These are phyloP conservation scores for Propithecus perrieri DNA, from an alignment of 2,797 vertebrate species.

Conservation along the genomic window DNA sequence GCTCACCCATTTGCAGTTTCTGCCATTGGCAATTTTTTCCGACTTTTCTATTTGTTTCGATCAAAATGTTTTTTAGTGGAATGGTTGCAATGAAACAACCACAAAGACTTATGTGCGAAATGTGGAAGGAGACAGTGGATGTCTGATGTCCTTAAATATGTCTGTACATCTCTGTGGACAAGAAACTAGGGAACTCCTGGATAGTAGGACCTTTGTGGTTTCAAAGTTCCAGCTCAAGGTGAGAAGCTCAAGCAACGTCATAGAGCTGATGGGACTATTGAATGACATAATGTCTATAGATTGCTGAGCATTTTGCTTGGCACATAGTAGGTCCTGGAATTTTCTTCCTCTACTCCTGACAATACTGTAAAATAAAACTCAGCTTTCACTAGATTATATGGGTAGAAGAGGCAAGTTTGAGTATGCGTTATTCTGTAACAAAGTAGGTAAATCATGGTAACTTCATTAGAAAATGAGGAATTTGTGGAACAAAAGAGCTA, in stretches of 20 bases:
- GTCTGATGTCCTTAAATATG: background rate
- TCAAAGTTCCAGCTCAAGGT: background rate
- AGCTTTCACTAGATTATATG: background rate
- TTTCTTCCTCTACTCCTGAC: background rate
- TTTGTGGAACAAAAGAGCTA: constrained; percentile 17
- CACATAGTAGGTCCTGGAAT: background rate
- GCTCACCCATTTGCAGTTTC: background rate
- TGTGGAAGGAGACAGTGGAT: background rate
- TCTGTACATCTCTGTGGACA: background rate
- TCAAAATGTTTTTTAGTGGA: background rate
- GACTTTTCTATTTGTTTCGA: constrained; percentile 16
- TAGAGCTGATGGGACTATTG: background rate
- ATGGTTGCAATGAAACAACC: background rate
- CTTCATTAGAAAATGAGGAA: constrained; percentile 17
- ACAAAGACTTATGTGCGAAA: background rate
- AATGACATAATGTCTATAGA: background rate
- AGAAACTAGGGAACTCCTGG: background rate
- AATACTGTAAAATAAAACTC: constrained; percentile 9
- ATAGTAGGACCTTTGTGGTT: background rate
- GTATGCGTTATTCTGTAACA: background rate
- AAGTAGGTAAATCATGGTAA: background rate
- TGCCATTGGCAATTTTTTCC: background rate
- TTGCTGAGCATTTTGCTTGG: background rate
- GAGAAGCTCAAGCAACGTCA: background rate
- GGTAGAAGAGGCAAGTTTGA: background rate